Base-by-base conservation (phyloP, 2,113 vertebrate genomes). In the Indri indri region DNA sequence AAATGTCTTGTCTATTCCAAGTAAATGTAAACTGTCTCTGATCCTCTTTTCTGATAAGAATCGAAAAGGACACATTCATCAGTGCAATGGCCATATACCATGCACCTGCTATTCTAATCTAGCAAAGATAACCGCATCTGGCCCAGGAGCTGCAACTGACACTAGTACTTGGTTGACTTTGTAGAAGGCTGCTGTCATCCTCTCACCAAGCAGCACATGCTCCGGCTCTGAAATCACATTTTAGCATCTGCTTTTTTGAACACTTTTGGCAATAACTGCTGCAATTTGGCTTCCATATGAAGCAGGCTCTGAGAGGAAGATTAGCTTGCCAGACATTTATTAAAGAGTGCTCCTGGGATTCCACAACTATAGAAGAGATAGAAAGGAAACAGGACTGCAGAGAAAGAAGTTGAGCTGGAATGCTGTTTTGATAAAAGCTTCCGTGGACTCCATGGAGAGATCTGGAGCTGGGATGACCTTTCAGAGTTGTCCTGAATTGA, bases 171-270 rank as follows among this genome's bases (percentile, higher is more conserved):
- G 40, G 70, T 70, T 57, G 87, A 79, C 42, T 76, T 81, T n/a
- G 73, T 32, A 47, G 80, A 47, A 16, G 45, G 71, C 73, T 4
- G 12, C 65, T 79, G 81, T 37, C 84, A 37, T 65, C 18, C 47
- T 54, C 54, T 59, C 52, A 45, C 73, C 32, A 79, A 52, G 68
- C 34, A 74, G 47, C 80, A 73, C 86, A 17, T n/a, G 57, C 68
- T 71, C 76, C 45, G 71, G 57, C 73, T 91, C 73, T 59, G 57
- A 88, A 83, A 45, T 57, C 23, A 17, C 42, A 23, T 63, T 8
- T 59, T 37, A 91, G 32, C 91, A 63, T 94, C 96, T 97, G 95
- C 70, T 85, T 81, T 68, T 94, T 59, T 23, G 70, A 91, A 94
- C 50, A 70, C 42, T 90, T 50, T 32, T 97, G 96, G 90, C 87